A percentile compares a stretch with the other conserved stretches of the same genome.
Conservation (phyloP, 2,797 vertebrate species). For the Parambassis ranga region DNA sequence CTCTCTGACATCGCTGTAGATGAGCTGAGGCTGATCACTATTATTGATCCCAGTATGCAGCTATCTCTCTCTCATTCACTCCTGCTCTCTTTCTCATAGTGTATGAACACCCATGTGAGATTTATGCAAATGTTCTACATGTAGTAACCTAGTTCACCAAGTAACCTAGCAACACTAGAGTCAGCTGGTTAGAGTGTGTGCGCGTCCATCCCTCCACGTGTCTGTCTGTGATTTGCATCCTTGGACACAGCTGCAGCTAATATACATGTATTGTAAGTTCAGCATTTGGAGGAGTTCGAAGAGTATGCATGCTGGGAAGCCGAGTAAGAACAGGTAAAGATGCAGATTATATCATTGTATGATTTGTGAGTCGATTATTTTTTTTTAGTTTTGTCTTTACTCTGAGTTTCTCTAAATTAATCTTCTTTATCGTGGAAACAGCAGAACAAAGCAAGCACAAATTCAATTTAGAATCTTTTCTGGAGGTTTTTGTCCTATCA, state of each 20-base stretch:
- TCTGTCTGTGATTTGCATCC: constrained; percentile 55
- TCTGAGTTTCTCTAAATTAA: not conserved
- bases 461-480: not conserved
- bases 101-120: constrained; percentile 47
- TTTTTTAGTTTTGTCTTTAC: not conserved
- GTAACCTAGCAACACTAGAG: constrained; percentile 80
- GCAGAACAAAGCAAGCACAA: not conserved
- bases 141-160: constrained; percentile 75
- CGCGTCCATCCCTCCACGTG: constrained; percentile 21
- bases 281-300: constrained; percentile 13
- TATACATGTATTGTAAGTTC: not conserved
- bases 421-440: not conserved
- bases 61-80: constrained; percentile 6
- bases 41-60: constrained; percentile 32
- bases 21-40: constrained; percentile 12
- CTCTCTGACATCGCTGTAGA: not conserved
- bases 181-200: constrained; percentile 53
- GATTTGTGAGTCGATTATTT: constrained; percentile 15
- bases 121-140: constrained; percentile 72
- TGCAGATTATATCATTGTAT: constrained; percentile 3
- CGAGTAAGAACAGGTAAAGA: constrained; percentile 3
- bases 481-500: not conserved
- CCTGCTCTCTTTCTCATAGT: not conserved
- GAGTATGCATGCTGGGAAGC: not conserved
- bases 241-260: constrained; percentile 24